Conservation (phyloP, 1,140 invertebrate genomes). For the Drosophila sp. region DNA sequence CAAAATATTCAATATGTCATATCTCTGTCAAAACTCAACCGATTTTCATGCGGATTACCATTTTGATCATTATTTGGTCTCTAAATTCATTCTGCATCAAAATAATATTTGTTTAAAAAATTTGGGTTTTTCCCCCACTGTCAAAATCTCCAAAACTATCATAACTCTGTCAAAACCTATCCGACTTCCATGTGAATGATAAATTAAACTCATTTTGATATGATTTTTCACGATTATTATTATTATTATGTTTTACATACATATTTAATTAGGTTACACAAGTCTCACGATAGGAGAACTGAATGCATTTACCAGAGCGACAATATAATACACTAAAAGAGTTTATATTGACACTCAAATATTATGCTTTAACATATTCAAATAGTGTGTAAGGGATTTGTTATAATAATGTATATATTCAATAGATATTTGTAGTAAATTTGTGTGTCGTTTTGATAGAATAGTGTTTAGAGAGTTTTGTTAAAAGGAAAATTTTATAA, state of each 20-base stretch:
- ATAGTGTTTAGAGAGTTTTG: slow-evolving; percentile 13
- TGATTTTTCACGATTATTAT: slow-evolving; percentile 23
- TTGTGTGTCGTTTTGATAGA: slow-evolving; percentile 22
- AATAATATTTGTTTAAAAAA: too few species aligned
- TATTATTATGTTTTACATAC: slow-evolving; percentile 35
- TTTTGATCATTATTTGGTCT: too few species aligned
- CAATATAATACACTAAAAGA: slow-evolving; percentile 3
- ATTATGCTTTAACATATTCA: slow-evolving; percentile 20
- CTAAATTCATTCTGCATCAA: too few species aligned
- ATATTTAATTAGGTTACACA: slow-evolving; percentile 50
- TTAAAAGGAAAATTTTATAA: slow-evolving; percentile 16
- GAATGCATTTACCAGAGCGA: slow-evolving; percentile 13
- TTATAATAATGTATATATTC: slow-evolving; percentile 20
- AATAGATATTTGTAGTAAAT: slow-evolving; percentile 44
- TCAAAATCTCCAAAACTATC: too few species aligned
- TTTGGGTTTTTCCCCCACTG: too few species aligned
- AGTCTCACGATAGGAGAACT: slow-evolving; percentile 21
- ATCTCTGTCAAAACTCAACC: too few species aligned
- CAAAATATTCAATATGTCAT: too few species aligned
- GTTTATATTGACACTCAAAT: slow-evolving; percentile 9
- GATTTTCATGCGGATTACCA: too few species aligned
- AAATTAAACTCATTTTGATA: background rate
- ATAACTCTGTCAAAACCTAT: too few species aligned
- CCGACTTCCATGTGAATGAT: too few species aligned
- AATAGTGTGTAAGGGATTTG: slow-evolving; percentile 35